phyloP scores from a whole-genome alignment of 2,113 vertebrate genomes.

The Columba janthina region DNA sequence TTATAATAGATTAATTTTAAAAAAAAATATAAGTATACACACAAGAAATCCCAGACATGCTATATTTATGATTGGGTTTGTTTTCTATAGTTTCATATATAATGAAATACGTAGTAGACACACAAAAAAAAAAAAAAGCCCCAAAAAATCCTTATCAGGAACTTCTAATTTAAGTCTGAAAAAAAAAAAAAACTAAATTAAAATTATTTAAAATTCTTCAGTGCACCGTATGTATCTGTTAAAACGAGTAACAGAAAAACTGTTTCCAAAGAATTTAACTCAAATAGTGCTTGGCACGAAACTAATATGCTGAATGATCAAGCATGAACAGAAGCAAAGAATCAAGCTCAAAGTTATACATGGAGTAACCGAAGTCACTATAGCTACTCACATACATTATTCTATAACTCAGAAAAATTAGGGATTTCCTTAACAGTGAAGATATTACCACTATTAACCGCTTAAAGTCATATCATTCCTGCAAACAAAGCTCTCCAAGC shows the following conservation, averaged over 20 bases:
- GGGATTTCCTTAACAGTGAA: background rate
- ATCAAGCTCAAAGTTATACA: background rate
- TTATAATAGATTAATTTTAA: background rate
- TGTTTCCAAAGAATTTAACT: background rate
- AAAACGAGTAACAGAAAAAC: background rate
- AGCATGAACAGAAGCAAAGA: background rate
- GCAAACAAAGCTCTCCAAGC: background rate
- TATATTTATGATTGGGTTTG: background rate
- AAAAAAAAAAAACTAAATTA: background rate
- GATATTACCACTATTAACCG: background rate
- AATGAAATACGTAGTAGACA: background rate
- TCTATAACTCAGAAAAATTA: background rate
- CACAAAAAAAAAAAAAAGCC: background rate
- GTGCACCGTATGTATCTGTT: background rate
- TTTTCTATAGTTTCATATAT: background rate
- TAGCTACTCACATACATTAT: accelerated
- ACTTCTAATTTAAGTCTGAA: background rate
- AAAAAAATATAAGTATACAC: background rate
- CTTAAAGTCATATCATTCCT: background rate
- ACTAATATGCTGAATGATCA: background rate
- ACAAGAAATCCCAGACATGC: background rate
- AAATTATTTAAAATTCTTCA: background rate
- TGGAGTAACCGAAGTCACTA: background rate
- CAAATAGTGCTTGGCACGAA: background rate
- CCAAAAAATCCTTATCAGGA: background rate